Base-by-base conservation (phyloP, 1,140 invertebrate species). In the Adoxophyes honmai region DNA sequence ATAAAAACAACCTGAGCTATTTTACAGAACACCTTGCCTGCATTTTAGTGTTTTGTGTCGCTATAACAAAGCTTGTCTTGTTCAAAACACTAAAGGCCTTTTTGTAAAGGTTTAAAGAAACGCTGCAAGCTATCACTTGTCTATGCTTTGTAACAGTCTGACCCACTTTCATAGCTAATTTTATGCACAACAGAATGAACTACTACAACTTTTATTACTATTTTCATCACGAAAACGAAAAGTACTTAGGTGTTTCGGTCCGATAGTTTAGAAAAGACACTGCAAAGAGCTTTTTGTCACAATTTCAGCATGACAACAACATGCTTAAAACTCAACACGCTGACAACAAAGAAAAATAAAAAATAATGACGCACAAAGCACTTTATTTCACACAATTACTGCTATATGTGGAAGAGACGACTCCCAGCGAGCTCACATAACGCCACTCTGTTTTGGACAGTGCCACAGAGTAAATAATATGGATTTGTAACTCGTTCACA, bases 301-400 rank as follows among this genome's bases (percentile, higher is more conserved):
- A 4, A 34, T 34, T 34, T 34, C 8, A 48, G 10, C 15, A 44
- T 11, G 28, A 48, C 39, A 44, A 16, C 42, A 21, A 48, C n/a
- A 48, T 11, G n/a, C 42, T 21, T 18, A 21, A 21, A 48, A 48
- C 18, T 21, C 42, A 21, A 48, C 42, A 48, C n/a, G 42, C n/a
- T 18, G 39, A 48, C 28, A 36, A 53, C 52, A 38, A 18, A 58
- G 44, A 13, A 33, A 58, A 51, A 37, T 21, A 55, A 62, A 81
- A 81, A 86, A 83, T 81, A 81, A 86, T 81, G 72, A 83, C 70
- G 42, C 15, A 81, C 74, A 81, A 78, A 80, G 74, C 80, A 77
- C 78, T 86, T 86, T 81, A 83, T 86, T 85, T 86, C 78, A 75
- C 75, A 86, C 82, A 83, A 86, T 83, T 86, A 83, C 78, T 66